Evolutionary conservation across 2,888 invertebrate species (phyloP), one percentile per base, ranked within the genome.

Genomic region (Zonitis immaculata): DNA sequence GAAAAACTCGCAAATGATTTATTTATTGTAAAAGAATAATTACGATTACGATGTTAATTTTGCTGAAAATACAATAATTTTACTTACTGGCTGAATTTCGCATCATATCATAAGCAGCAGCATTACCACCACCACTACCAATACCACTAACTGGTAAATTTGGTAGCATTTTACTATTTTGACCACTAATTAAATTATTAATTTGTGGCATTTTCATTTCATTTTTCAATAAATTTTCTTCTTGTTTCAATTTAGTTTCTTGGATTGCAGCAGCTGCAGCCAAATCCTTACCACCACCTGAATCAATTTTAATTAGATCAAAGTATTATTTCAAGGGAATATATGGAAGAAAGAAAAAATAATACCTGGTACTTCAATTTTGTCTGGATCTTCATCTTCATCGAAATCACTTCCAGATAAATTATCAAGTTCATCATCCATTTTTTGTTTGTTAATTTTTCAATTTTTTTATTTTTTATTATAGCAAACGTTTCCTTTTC

Each of bases 341-440:
- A n/a, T 28, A 47, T 49, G 9, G 20, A 16, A 52, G 14, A 50
- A 48, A 28, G 20, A 30, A 28, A 18, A 47, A 47, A 14, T n/a
- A 14, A 12, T 9, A 88, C 91, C 92, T 73, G 92, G 92, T 42
- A 93, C 91, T 82, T 91, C 90, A 77, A 91, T 87, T 78, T 89
- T 91, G 75, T 93, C 93, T 52, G 93, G 93, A 80, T 93, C 93
- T 66, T 90, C 91, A 74, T 91, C 91, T 66, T 91, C 90, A 72
- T 89, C 90, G 69, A 90, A 90, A 73, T 90, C 90, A 28, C 83
- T 83, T 42, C 81, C 83, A 35, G 82, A 82, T 57, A 81, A 78
- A 64, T 81, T 80, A 55, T 79, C 79, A 52, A 74, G 71, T 58
- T 82, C 75, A 50, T 73, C 75, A 39, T 73, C 73, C 70, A 73